These are phyloP conservation scores for Triops longicaudatus DNA, from an alignment of 1,140 invertebrate genomes.

Conservation along the genomic window DNA sequence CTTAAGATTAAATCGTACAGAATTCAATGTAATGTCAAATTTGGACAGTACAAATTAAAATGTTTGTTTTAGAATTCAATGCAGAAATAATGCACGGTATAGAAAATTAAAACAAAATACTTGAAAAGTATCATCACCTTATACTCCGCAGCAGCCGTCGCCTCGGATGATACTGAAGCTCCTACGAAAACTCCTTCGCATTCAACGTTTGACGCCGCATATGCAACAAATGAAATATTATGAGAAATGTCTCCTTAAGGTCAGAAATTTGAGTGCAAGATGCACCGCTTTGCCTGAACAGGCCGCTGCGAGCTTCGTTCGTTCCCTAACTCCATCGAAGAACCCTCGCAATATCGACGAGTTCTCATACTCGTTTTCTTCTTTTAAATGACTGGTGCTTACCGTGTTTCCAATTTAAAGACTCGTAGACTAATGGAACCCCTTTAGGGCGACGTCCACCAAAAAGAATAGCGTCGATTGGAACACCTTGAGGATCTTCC, in stretches of 20 bases:
- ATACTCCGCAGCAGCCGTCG: slow-evolving; percentile 53
- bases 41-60: too few species aligned
- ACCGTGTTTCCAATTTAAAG: slow-evolving; percentile 52
- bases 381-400: background rate
- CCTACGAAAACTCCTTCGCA: slow-evolving; percentile 45
- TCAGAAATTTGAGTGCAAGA: too few species aligned
- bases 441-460: slow-evolving; percentile 51
- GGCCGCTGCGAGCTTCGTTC: too few species aligned
- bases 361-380: too few species aligned
- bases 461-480: slow-evolving; percentile 54
- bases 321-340: too few species aligned
- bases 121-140: slow-evolving; percentile 37
- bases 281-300: too few species aligned
- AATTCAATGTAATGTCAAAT: background rate
- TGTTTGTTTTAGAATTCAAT: background rate
- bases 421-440: slow-evolving; percentile 52
- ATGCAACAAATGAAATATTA: background rate
- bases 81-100: background rate
- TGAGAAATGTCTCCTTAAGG: background rate
- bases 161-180: slow-evolving; percentile 50
- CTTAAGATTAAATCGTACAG: too few species aligned
- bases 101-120: background rate
- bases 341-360: too few species aligned
- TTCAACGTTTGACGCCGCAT: background rate
- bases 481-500: slow-evolving; percentile 44